Base-by-base conservation (phyloP, 2,113 vertebrate species). In the Emydocephalus ijimae region DNA sequence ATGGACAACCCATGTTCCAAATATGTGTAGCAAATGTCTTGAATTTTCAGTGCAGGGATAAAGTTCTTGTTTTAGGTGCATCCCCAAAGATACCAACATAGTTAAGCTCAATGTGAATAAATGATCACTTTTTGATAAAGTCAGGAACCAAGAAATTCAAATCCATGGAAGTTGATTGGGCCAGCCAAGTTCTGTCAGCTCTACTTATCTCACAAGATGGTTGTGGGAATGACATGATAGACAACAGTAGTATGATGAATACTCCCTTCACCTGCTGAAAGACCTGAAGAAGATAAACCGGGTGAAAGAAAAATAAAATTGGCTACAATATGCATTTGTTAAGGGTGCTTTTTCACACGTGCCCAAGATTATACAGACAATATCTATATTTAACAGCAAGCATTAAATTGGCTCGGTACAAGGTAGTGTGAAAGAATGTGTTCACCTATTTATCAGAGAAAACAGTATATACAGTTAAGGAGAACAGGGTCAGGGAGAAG, bases 381-480 rank as follows among this genome's bases (percentile, higher is more conserved):
- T 93, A 86, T n/a, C 88, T 92, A 1, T 20, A 94, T 24, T 91
- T 50, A 94, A 88, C 23, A 26, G 2, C 59, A 56, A 91, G 61
- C 91, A 95, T 55, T 74, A 91, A 64, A n/a, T 1, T 87, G 61
- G 0, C 92, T 94, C 48, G 5, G 29, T 61, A 24, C 52, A 69
- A 0, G 0, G 52, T 48, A 93, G 15, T 88, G 29, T 81, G 64
- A 92, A 54, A 4, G 0, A 95, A 96, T 90, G 64, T 26, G 23
- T 2, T 92, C 56, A 93, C 94, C 61, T 0, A 93, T 95, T 96
- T 96, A 85, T 95, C 74, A 43, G 23, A 4, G 29, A 96, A 96
- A 90, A 89, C 3, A 85, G 14, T 52, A 0, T 34, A 88, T 26
- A 88, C 1, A 91, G 34, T 64, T 39, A 34, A 90, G 11, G 85